Evolutionary conservation across 2,113 vertebrate species (phyloP).

Genomic region (Pseudopipra pipra): DNA sequence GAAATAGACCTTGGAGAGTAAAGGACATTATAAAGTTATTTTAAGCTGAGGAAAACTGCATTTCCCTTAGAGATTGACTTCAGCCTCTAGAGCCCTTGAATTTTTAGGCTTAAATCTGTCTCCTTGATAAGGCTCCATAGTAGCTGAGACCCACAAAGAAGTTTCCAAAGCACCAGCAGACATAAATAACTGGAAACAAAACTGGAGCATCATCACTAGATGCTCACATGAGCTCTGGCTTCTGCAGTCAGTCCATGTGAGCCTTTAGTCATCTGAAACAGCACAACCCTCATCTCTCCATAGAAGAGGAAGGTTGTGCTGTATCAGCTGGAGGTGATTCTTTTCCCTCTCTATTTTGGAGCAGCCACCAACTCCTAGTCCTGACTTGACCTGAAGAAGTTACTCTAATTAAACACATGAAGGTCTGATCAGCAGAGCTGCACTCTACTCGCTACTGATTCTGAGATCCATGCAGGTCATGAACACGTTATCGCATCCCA

Average conservation of each 20-base stretch:
- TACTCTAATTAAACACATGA: background rate
- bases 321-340: background rate
- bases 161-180: background rate
- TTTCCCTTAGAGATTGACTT: background rate
- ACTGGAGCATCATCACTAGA: background rate
- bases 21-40: constrained; percentile 48
- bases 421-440: background rate
- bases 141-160: constrained; percentile 10
- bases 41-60: constrained; percentile 35
- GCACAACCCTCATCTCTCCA: background rate
- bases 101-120: background rate
- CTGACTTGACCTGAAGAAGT: background rate
- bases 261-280: constrained; percentile 18
- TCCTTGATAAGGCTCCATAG: background rate
- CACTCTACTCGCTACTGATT: background rate
- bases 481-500: background rate
- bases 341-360: background rate
- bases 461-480: background rate
- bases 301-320: background rate
- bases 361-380: background rate
- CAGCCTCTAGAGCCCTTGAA: background rate
- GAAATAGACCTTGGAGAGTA: constrained; percentile 33
- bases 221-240: background rate
- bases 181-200: constrained; percentile 40
- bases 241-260: background rate